Conservation (phyloP, 2,113 vertebrate genomes). For the Camarhynchus parvulus region DNA sequence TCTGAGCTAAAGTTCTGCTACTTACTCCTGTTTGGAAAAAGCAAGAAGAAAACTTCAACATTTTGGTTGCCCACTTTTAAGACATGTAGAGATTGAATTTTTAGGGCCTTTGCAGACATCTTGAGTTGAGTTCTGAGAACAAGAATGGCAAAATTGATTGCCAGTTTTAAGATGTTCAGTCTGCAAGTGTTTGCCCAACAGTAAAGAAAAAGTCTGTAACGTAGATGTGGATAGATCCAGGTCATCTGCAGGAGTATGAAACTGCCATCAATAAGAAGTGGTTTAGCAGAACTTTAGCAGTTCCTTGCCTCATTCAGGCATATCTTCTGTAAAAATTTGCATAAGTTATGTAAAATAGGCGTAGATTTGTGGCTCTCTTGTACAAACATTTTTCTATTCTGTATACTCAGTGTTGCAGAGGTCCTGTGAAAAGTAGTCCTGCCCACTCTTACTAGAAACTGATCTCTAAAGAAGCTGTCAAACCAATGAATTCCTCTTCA, state of each 20-base stretch:
- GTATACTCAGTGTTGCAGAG: neutral
- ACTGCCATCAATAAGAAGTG: neutral
- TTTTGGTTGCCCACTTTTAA: neutral
- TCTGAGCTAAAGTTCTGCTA: neutral
- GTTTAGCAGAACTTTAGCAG: neutral
- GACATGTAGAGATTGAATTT: neutral
- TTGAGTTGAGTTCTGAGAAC: neutral
- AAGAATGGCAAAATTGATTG: neutral
- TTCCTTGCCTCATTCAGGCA: neutral
- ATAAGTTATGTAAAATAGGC: neutral
- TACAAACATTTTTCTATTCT: neutral
- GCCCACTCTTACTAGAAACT: neutral
- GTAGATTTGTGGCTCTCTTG: neutral
- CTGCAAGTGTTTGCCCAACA: neutral
- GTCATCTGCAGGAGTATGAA: neutral
- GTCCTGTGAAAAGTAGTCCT: neutral
- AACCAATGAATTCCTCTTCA: neutral
- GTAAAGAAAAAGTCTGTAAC: neutral
- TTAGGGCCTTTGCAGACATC: neutral
- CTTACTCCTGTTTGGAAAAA: neutral
- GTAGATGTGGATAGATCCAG: neutral
- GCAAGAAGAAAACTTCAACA: neutral
- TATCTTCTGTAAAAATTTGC: neutral
- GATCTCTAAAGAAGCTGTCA: neutral
- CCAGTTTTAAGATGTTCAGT: neutral